These are phyloP conservation scores for Dromococcyx pavoninus DNA, from an alignment of 2,797 vertebrate species.

Conservation along the genomic window DNA sequence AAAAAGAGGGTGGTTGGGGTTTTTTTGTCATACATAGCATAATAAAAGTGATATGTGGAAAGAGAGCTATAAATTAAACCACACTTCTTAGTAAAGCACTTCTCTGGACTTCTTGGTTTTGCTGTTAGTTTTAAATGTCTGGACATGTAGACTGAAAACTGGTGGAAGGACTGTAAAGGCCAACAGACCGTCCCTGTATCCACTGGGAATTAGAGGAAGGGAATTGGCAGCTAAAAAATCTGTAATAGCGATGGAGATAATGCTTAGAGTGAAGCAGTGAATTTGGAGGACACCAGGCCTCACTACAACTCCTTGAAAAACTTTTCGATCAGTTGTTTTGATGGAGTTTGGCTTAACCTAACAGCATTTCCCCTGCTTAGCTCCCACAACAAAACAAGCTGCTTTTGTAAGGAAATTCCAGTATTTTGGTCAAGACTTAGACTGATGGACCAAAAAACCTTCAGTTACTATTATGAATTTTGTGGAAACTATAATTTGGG, in stretches of 20 bases:
- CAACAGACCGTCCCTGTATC: not conserved
- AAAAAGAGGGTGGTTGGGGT: not conserved
- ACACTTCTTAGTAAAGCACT: not conserved
- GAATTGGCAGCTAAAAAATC: not conserved
- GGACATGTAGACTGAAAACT: accelerated
- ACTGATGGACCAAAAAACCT: not conserved
- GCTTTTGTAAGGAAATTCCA: not conserved
- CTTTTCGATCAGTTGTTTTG: not conserved
- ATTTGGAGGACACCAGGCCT: not conserved
- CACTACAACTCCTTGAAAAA: not conserved
- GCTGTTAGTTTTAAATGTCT: not conserved
- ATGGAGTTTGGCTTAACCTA: not conserved
- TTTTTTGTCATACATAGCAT: not conserved
- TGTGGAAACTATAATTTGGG: not conserved
- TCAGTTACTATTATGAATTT: not conserved
- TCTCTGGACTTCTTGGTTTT: not conserved
- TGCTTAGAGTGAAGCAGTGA: not conserved
- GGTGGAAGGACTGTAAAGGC: not conserved
- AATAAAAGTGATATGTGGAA: not conserved
- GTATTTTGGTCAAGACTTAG: not conserved
- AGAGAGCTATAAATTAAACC: not conserved
- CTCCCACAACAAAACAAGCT: not conserved
- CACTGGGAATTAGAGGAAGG: not conserved
- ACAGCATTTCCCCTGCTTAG: not conserved
- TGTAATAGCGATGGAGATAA: not conserved